Conservation (phyloP, 2,888 invertebrate genomes). For the Chymomyza caudatula region DNA sequence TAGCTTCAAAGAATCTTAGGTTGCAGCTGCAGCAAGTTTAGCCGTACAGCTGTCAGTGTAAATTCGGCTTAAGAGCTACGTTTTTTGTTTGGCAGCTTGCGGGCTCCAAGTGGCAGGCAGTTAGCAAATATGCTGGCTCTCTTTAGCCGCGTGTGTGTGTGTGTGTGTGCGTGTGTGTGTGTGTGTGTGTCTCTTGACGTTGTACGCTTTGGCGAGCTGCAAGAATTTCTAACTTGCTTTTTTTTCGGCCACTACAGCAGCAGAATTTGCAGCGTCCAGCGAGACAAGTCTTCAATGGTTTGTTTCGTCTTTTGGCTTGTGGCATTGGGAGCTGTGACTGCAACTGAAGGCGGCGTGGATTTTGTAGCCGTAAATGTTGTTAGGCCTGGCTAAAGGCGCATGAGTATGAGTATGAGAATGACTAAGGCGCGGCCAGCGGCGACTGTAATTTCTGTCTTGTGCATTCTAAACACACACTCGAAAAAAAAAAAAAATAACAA, state of each 20-base stretch:
- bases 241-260: constrained; percentile 7
- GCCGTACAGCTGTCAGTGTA: background rate
- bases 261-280: background rate
- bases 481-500: constrained; percentile 31
- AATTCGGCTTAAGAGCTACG: background rate
- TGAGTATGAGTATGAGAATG: constrained; percentile 26
- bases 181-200: background rate
- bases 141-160: too few relatives aligned
- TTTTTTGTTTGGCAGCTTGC: too few relatives aligned
- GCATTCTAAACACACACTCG: constrained; percentile 58
- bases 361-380: constrained; percentile 34
- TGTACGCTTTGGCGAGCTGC: background rate
- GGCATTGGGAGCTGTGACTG: background rate
- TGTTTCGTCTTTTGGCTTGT: constrained; percentile 1
- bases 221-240: constrained; percentile 13
- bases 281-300: constrained; percentile 4
- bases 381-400: background rate
- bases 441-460: constrained; percentile 65
- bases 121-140: background rate
- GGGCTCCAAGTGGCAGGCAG: background rate
- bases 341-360: constrained; percentile 36
- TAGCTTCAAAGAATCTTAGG: constrained; percentile 22
- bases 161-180: too few relatives aligned
- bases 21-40: constrained; percentile 23
- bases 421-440: constrained; percentile 65